phyloP scores from a whole-genome alignment of 2,113 vertebrate genomes.

The Ancistrus triradiatus region DNA sequence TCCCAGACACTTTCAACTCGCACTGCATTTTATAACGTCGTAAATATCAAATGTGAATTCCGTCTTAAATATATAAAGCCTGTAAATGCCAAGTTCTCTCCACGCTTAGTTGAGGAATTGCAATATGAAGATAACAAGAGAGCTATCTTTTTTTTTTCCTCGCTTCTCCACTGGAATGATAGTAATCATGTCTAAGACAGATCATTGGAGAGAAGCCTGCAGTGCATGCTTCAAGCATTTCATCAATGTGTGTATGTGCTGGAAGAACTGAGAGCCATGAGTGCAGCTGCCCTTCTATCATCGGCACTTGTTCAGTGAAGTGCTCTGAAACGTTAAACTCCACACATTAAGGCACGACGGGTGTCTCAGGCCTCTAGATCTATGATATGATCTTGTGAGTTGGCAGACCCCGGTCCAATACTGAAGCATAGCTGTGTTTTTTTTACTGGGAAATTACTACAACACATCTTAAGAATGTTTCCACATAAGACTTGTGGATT shows the following conservation, averaged over 20 bases:
- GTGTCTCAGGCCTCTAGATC: not conserved
- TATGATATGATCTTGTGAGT: not conserved
- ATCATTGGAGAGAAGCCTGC: constrained; percentile 7
- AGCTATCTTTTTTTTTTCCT: not conserved
- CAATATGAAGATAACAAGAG: not conserved
- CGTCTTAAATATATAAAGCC: not conserved
- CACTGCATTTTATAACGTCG: no score
- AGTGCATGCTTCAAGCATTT: constrained; percentile 25
- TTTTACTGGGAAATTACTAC: not conserved
- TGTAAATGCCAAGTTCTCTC: not conserved
- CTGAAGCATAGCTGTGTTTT: not conserved
- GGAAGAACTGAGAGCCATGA: constrained; percentile 19
- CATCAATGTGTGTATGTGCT: constrained; percentile 28
- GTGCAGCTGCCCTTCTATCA: constrained; percentile 33
- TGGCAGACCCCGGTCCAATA: not conserved
- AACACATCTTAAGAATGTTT: not conserved
- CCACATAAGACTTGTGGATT: no score
- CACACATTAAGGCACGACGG: not conserved
- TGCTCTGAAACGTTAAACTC: constrained; percentile 22
- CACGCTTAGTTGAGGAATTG: no score
- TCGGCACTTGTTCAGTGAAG: constrained; percentile 20
- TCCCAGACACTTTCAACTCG: no score
- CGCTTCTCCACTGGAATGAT: not conserved
- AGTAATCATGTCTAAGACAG: constrained; percentile 22
- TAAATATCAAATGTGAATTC: not conserved